phyloP scores from a whole-genome alignment of 2,113 vertebrate species.

The Pterophyllum scalare region DNA sequence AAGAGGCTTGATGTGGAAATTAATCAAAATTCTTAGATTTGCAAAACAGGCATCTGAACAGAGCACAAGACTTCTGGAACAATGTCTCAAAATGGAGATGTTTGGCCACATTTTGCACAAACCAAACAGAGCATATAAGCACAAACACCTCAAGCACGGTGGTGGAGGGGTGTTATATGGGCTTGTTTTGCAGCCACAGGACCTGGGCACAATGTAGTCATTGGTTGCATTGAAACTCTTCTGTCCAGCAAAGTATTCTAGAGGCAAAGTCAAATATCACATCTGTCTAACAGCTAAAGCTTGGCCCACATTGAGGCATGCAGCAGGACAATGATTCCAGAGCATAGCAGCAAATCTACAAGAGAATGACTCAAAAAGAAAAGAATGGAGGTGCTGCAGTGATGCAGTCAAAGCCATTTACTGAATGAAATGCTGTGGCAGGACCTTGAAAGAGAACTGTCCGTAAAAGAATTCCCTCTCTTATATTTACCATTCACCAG shows the following conservation, averaged over 20 bases:
- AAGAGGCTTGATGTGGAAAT: background rate
- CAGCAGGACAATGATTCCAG: background rate
- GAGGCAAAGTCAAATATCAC: background rate
- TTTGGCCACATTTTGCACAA: background rate
- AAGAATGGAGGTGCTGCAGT: background rate
- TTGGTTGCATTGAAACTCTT: no score
- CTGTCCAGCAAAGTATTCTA: background rate
- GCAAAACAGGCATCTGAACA: no score
- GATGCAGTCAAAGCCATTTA: background rate
- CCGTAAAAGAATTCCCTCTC: background rate
- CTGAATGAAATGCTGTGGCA: background rate
- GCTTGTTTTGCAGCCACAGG: background rate
- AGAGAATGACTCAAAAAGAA: background rate
- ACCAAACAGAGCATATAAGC: background rate
- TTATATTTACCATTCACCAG: background rate
- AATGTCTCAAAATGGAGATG: background rate
- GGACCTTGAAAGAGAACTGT: background rate
- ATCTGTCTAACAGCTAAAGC: background rate
- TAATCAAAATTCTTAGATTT: background rate
- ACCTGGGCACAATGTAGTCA: background rate
- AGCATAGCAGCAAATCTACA: background rate
- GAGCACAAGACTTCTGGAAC: background rate
- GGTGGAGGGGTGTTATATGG: background rate
- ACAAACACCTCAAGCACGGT: background rate
- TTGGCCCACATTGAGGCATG: no score